Evolutionary conservation across 2,113 vertebrate genomes (phyloP).

Genomic region (Peucedramus taeniatus): DNA sequence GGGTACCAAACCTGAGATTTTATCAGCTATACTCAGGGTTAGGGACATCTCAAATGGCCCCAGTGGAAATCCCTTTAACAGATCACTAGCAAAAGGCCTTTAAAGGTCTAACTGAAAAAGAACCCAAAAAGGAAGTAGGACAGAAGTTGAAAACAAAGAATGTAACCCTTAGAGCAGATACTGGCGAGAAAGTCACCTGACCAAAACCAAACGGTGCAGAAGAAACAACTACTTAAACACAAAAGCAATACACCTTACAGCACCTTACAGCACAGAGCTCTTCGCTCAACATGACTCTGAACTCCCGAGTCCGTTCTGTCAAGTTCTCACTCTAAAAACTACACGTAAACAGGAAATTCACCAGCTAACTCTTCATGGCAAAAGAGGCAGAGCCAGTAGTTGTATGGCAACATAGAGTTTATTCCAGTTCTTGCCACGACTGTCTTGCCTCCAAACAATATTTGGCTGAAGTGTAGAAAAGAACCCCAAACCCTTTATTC

Average conservation of each 20-base stretch:
- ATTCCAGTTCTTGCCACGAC: neutral
- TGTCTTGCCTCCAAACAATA: neutral
- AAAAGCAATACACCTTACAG: neutral
- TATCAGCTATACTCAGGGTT: neutral
- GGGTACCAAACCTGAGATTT: neutral
- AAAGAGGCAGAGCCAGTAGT: neutral
- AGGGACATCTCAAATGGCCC: neutral
- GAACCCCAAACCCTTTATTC: accelerated
- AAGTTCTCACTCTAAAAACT: neutral
- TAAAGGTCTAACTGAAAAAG: neutral
- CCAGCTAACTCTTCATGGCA: neutral
- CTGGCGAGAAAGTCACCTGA: neutral
- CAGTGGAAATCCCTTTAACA: neutral
- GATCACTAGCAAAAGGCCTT: neutral
- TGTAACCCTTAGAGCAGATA: neutral
- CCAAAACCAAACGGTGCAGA: neutral
- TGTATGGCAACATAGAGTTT: neutral
- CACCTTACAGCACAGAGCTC: neutral
- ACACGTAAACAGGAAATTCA: neutral
- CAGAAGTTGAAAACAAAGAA: neutral
- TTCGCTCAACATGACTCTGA: neutral
- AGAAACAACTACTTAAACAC: neutral
- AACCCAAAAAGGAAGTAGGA: neutral
- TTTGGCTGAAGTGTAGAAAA: neutral
- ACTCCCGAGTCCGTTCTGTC: neutral